Percentiles rank a stretch among this genome's conserved stretches.
Evolutionary conservation across 2,113 vertebrate species (phyloP).

Genomic region (Ciconia boyciana): DNA sequence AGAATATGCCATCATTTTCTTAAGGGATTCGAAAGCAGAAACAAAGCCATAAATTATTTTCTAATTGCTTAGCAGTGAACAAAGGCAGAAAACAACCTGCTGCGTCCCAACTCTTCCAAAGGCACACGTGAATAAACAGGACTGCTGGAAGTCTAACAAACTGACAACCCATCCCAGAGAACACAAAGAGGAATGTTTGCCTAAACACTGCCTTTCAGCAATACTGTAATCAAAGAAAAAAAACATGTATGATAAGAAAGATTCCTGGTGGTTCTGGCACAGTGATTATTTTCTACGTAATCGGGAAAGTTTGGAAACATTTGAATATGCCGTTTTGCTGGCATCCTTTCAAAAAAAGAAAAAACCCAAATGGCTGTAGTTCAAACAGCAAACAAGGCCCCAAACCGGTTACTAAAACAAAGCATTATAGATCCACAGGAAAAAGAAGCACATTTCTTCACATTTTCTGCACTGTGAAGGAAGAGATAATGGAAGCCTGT

Average conservation of each 20-base stretch:
- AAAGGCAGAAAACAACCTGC: constrained; percentile 27
- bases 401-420: background rate
- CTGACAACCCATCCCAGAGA: constrained; percentile 12
- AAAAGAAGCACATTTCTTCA: background rate
- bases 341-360: background rate
- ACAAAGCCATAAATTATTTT: constrained; percentile 41
- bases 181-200: constrained; percentile 21
- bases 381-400: background rate
- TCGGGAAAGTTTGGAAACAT: background rate
- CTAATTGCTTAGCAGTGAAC: constrained; percentile 39
- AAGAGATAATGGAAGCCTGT: background rate
- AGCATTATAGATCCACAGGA: background rate
- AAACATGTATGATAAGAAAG: background rate
- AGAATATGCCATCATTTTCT: background rate
- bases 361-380: background rate
- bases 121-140: constrained; percentile 33
- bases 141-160: constrained; percentile 23
- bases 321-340: background rate
- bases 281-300: background rate
- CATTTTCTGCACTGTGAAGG: background rate
- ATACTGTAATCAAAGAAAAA: background rate
- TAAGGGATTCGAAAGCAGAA: background rate
- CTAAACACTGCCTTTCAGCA: constrained; percentile 26
- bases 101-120: background rate
- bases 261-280: constrained; percentile 29